Base-by-base conservation (phyloP, 1,140 invertebrate species). In the Chymomyza costata region DNA sequence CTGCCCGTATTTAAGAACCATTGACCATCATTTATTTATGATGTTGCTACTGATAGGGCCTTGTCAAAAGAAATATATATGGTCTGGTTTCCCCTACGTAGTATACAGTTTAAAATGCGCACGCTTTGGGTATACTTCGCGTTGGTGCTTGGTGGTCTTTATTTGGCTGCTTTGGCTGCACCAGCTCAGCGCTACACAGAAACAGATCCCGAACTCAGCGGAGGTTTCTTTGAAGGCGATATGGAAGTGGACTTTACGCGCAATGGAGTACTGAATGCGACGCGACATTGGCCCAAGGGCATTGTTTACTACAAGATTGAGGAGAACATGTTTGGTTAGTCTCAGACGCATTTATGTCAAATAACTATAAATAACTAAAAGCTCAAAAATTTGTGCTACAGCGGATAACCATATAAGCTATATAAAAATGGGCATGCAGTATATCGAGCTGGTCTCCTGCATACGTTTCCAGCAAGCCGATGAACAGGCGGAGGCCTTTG, bases 221-320 rank as follows among this genome's bases (percentile, higher is more conserved):
- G 61, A n/a, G 70, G 65, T 1, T 78, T 65, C 21, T 78, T 78
- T 21, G 37, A 76, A 15, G 65, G 71, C 8, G 71, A 76, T 5
- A 76, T 76, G 70, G 50, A 66, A 6, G 18, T 76, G 14, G 65
- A 76, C 1, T 45, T 43, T 0, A 1, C 7, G 14, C 46, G 65
- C 0, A 76, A 76, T 16, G 65, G 70, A 3, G 3, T 39, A 15
- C 1, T 69, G 1, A 8, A 44, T 2, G 17, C 34, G 3, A 46
- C 61, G 0, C n/a, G 10, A 1, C 70, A 32, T 6, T 74, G 70
- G 70, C 65, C 70, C 11, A 74, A 78, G 34, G 71, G 83, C 17
- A 87, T 86, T 30, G 86, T 87, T 15, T 87, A 71, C 14, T 83
- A 83, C 28, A 70, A 55, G 43, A 83, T 82, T n/a, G 53, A 63